These are phyloP conservation scores for Hippopotamus amphibius DNA, from an alignment of 2,113 vertebrate species.

Conservation along the genomic window DNA sequence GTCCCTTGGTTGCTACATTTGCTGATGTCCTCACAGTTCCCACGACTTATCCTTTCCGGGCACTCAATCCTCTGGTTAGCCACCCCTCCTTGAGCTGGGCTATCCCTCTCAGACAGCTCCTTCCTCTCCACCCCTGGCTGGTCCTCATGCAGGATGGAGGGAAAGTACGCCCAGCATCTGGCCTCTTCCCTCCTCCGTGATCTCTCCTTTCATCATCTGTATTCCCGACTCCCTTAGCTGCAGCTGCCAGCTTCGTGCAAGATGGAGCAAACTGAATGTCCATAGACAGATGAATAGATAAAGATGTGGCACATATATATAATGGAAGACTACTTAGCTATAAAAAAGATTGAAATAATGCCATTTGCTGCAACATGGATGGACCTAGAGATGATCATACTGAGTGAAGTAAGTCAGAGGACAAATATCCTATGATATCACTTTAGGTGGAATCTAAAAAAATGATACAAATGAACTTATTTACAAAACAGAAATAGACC, in stretches of 20 bases:
- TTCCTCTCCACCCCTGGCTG: not conserved
- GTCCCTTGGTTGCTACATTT: not conserved
- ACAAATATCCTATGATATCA: not conserved
- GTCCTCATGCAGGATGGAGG: not conserved
- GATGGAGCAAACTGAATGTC: not conserved
- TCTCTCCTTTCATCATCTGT: not conserved
- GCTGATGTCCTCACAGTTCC: not conserved
- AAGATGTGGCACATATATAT: not conserved
- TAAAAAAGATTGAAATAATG: not conserved
- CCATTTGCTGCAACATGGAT: not conserved
- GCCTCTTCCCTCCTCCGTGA: too few relatives aligned
- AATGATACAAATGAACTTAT: not conserved
- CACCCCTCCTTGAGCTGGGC: not conserved
- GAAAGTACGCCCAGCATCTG: not conserved
- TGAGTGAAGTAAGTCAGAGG: not conserved
- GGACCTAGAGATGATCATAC: not conserved
- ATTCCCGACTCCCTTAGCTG: not conserved
- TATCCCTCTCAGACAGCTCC: not conserved
- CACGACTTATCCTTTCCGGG: not conserved
- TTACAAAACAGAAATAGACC: not conserved
- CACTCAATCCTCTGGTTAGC: not conserved
- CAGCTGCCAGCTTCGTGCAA: not conserved
- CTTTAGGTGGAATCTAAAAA: too few relatives aligned
- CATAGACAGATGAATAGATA: not conserved
- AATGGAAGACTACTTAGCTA: not conserved